Percentiles rank a stretch among this genome's conserved stretches.
These are phyloP conservation scores for Calidris pugnax DNA, from an alignment of 2,113 vertebrate genomes.

Conservation along the genomic window DNA sequence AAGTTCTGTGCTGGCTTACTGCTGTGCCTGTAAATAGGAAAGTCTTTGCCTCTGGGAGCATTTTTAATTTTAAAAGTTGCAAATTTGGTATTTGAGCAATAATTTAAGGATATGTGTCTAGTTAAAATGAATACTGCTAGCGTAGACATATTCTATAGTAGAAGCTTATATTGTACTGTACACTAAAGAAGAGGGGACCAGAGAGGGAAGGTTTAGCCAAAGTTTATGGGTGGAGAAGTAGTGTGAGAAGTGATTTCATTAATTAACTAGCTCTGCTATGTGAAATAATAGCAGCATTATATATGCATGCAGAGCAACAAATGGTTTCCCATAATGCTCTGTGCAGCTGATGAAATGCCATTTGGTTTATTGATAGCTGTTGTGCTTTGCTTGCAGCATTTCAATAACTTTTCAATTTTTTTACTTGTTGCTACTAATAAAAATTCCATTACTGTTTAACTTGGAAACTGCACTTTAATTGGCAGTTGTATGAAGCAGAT, in stretches of 20 bases:
- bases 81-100: not conserved
- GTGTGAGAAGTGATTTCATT: slow-evolving; percentile 27
- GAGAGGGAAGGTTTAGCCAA: slow-evolving; percentile 23
- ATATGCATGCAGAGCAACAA: not conserved
- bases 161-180: not conserved
- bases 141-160: rapidly evolving
- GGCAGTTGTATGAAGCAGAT: not conserved
- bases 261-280: not conserved
- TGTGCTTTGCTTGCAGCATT: not conserved
- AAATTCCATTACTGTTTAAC: not conserved
- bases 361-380: not conserved
- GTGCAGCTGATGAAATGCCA: not conserved
- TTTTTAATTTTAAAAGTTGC: slow-evolving; percentile 4
- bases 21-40: not conserved
- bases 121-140: not conserved
- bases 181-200: not conserved
- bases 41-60: slow-evolving; percentile 6
- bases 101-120: not conserved
- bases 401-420: not conserved
- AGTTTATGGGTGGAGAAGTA: slow-evolving; percentile 49
- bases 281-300: not conserved
- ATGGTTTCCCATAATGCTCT: slow-evolving; percentile 19
- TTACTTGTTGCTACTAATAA: not conserved
- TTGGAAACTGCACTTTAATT: not conserved
- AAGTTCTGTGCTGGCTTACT: not conserved